Conservation (phyloP, 2,888 invertebrate species). For the Eilema griseolum region DNA sequence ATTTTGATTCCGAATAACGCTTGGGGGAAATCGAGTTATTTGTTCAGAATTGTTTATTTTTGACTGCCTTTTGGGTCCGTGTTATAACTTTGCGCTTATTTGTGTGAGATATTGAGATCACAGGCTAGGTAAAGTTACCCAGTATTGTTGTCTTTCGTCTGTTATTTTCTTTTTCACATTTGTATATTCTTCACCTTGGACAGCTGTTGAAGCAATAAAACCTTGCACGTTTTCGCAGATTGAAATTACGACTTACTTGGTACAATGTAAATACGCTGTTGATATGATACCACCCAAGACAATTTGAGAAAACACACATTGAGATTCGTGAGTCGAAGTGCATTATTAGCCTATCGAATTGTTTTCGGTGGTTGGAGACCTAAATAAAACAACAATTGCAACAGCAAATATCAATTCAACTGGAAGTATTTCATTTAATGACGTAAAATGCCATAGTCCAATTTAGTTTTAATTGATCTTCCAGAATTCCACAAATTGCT, state of each 20-base stretch:
- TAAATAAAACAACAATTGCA: too few relatives aligned
- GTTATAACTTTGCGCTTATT: background rate
- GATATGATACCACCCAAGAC: background rate
- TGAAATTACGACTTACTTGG: too few relatives aligned
- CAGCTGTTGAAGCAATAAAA: background rate
- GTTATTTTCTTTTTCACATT: background rate
- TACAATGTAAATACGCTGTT: too few relatives aligned
- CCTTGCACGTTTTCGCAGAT: too few relatives aligned
- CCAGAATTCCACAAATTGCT: background rate
- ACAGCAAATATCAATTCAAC: background rate
- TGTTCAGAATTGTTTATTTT: slow-evolving; percentile 16
- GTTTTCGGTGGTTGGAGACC: too few relatives aligned
- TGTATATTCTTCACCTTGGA: background rate
- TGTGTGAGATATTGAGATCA: background rate
- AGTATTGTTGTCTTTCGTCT: background rate
- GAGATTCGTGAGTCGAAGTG: too few relatives aligned
- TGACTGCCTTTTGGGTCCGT: background rate
- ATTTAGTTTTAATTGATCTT: background rate
- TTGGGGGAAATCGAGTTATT: slow-evolving; percentile 25
- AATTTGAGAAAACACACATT: too few relatives aligned
- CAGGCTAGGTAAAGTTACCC: background rate
- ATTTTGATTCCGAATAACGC: slow-evolving; percentile 25
- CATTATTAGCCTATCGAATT: too few relatives aligned
- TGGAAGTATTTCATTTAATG: background rate
- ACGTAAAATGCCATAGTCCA: background rate